These are phyloP conservation scores for Phalacrocorax brasilianus DNA, from an alignment of 2,113 vertebrate genomes.

Conservation along the genomic window DNA sequence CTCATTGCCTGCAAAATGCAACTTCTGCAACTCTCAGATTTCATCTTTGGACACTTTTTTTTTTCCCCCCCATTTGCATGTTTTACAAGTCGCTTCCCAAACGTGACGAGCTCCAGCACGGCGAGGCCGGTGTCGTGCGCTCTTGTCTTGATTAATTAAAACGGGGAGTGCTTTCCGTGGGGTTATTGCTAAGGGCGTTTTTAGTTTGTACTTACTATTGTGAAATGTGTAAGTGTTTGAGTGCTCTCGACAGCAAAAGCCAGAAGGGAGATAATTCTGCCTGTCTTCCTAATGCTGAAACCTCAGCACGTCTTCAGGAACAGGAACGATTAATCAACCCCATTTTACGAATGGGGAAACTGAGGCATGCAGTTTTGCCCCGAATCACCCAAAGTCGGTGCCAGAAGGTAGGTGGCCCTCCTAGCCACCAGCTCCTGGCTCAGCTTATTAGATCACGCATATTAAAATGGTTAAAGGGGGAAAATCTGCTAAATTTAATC, in stretches of 20 bases:
- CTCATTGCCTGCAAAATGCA: not conserved
- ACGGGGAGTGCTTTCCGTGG: not conserved
- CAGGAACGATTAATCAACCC: accelerated
- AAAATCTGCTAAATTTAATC: not conserved
- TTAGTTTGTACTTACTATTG: not conserved
- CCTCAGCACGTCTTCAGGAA: not conserved
- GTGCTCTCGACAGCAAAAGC: not conserved
- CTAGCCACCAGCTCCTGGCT: not conserved
- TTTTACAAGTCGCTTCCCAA: not conserved
- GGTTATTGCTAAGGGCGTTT: not conserved
- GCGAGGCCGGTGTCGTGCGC: not conserved
- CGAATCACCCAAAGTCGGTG: accelerated
- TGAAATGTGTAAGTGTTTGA: not conserved
- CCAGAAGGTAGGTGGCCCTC: not conserved
- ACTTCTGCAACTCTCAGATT: not conserved
- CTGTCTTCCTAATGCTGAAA: not conserved
- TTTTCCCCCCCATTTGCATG: not conserved
- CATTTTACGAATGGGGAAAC: not conserved
- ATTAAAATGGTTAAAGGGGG: not conserved
- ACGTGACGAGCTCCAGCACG: not conserved
- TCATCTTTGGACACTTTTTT: not conserved
- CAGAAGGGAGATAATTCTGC: not conserved
- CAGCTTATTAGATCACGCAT: accelerated
- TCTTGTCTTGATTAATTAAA: not conserved
- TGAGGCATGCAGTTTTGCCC: not conserved